phyloP scores from a whole-genome alignment of 2,113 vertebrate genomes.

The Notiomystis cincta region DNA sequence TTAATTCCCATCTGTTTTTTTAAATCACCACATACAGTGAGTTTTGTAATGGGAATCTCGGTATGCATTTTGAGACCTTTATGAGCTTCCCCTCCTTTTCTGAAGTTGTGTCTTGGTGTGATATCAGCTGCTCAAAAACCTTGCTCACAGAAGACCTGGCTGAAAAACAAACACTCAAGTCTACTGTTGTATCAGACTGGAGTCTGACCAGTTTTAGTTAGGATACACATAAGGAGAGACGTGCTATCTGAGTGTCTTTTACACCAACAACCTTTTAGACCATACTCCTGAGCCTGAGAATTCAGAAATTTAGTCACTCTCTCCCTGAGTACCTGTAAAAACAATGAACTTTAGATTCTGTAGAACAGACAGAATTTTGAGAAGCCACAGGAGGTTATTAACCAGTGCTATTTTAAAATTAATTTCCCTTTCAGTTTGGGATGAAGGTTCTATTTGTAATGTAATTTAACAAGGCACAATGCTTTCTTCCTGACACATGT shows the following conservation, averaged over 20 bases:
- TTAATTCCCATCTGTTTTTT: neutral
- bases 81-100: neutral
- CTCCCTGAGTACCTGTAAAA: neutral
- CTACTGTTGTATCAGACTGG: neutral
- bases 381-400: constrained; percentile 39
- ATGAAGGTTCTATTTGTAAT: neutral
- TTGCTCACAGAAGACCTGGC: neutral
- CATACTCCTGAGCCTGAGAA: neutral
- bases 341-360: neutral
- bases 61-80: neutral
- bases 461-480: constrained; percentile 48
- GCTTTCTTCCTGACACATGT: constrained; percentile 40
- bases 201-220: neutral
- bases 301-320: neutral
- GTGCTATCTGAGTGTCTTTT: neutral
- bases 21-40: neutral
- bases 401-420: constrained; percentile 39
- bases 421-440: constrained; percentile 51
- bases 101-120: neutral
- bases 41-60: neutral
- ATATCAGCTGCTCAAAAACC: neutral
- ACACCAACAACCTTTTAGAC: neutral
- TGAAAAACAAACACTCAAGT: neutral
- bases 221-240: neutral
- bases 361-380: constrained; percentile 31